Evolutionary conservation across 2,888 invertebrate species (phyloP).

Genomic region (Phorcus lineatus): DNA sequence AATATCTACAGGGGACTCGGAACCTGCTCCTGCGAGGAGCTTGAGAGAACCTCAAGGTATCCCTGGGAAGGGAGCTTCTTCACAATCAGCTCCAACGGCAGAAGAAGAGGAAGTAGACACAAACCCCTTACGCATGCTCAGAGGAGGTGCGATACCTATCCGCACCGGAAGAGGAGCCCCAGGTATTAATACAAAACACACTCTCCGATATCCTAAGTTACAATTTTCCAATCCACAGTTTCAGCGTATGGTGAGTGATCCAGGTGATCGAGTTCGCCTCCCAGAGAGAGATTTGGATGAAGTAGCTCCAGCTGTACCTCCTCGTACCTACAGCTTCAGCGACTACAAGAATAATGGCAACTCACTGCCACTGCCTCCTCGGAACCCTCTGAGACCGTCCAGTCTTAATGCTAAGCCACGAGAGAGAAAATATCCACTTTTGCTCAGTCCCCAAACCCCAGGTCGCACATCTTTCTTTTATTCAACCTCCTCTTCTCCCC

Average conservation of each 20-base stretch:
- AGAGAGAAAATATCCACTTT: constrained; percentile 87
- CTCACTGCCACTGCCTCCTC: constrained; percentile 87
- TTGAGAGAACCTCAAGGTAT: constrained; percentile 70
- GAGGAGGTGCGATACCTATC: constrained; percentile 70
- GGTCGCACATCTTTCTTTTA: constrained; percentile 28
- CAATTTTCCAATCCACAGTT: constrained; percentile 40
- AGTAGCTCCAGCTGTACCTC: constrained; percentile 53
- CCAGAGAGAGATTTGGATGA: neutral
- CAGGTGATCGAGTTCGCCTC: neutral
- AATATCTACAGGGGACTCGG: constrained; percentile 45
- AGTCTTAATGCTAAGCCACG: constrained; percentile 81
- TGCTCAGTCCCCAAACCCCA: constrained; percentile 68
- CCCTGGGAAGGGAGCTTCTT: constrained; percentile 53
- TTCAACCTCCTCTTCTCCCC: constrained; percentile 29
- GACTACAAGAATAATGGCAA: constrained; percentile 44
- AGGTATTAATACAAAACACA: constrained; percentile 58
- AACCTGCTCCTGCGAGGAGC: constrained; percentile 48
- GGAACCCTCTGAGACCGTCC: constrained; percentile 81
- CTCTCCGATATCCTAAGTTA: constrained; percentile 50
- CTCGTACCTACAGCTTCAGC: constrained; percentile 59
- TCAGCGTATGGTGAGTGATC: constrained; percentile 16
- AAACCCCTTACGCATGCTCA: constrained; percentile 83
- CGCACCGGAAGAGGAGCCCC: constrained; percentile 59
- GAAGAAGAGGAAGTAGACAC: constrained; percentile 75
- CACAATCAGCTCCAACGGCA: constrained; percentile 65